A percentile compares a stretch with the other conserved stretches of the same genome.
phyloP scores from a whole-genome alignment of 2,888 invertebrate species.

The Magallana nippona region DNA sequence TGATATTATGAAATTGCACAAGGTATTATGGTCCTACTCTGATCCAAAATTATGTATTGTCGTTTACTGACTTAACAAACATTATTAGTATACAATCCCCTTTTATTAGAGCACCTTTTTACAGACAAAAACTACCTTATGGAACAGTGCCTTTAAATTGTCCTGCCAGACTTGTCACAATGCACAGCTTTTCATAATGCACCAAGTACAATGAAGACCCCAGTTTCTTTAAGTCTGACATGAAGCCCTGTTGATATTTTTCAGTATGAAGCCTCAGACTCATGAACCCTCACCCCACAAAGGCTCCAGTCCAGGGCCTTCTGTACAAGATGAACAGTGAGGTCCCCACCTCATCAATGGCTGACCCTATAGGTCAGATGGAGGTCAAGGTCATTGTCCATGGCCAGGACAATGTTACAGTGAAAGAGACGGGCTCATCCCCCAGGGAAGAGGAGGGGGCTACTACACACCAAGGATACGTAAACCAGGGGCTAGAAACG shows the following conservation, averaged over 20 bases:
- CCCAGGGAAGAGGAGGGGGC: background rate
- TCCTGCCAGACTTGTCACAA: too few relatives aligned
- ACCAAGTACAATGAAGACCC: background rate
- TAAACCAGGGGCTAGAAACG: background rate
- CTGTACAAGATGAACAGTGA: background rate
- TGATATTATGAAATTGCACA: too few relatives aligned
- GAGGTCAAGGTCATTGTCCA: slow-evolving; percentile 11
- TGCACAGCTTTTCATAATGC: background rate
- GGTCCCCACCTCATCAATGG: background rate
- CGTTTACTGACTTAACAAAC: too few relatives aligned
- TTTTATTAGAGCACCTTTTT: too few relatives aligned
- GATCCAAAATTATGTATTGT: too few relatives aligned
- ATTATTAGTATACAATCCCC: too few relatives aligned
- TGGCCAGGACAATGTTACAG: background rate
- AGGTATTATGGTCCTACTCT: too few relatives aligned
- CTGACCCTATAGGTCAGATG: background rate
- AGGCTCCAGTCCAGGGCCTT: background rate
- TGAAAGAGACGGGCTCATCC: background rate
- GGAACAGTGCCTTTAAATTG: too few relatives aligned
- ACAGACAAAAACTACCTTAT: too few relatives aligned
- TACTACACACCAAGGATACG: background rate
- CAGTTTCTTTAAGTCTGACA: too few relatives aligned
- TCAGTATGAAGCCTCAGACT: background rate
- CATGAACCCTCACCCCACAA: background rate
- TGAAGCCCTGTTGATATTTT: background rate